Conservation (phyloP, 2,113 vertebrate species). For the Lepidothrix coronata region DNA sequence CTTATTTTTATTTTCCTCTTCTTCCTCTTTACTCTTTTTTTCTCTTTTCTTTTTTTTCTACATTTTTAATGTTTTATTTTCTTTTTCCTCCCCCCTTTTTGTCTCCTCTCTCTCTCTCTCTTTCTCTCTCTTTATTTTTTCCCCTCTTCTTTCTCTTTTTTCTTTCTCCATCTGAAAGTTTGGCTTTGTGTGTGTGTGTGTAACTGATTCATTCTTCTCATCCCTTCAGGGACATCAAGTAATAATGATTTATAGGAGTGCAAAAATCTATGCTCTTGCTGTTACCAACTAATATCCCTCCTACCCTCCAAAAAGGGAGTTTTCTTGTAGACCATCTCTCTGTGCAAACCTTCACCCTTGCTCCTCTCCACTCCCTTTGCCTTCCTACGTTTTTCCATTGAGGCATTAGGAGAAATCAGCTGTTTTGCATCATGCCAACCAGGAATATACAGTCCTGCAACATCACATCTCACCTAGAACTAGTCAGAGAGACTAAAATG, state of each 20-base stretch:
- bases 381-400: background rate
- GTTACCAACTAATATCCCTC: constrained; percentile 33
- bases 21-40: background rate
- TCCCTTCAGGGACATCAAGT: constrained; percentile 61
- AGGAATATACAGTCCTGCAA: background rate
- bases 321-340: background rate
- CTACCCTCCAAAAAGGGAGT: constrained; percentile 42
- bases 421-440: background rate
- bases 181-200: background rate
- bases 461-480: background rate
- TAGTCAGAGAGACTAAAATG: background rate
- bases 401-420: background rate
- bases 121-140: too few species aligned
- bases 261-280: constrained; percentile 39
- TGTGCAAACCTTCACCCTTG: background rate
- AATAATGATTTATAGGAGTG: constrained; percentile 73
- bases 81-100: rapidly evolving
- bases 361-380: background rate
- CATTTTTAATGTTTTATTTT: background rate
- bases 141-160: background rate
- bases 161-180: constrained; percentile 7
- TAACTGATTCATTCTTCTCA: constrained; percentile 54
- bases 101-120: too few species aligned
- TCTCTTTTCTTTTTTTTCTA: rapidly evolving
- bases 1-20: background rate